Conservation (phyloP, 2,797 vertebrate species). For the Sternarchorhynchus goeldii region DNA sequence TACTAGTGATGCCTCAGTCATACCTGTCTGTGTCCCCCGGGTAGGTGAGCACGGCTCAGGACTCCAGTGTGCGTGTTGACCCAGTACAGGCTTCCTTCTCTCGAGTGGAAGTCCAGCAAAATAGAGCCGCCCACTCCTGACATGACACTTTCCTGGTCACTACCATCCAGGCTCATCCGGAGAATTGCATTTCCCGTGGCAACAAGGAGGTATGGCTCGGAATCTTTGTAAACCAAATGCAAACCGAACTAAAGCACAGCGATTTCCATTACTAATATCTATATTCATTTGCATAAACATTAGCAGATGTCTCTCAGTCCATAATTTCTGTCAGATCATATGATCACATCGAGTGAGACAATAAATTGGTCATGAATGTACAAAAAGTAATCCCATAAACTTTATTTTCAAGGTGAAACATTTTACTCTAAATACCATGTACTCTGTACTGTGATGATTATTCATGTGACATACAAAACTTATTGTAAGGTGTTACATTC, state of each 20-base stretch:
- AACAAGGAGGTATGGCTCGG: conserved; percentile 86
- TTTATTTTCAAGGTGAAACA: too few species aligned
- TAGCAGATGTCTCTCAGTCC: too few species aligned
- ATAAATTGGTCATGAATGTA: too few species aligned
- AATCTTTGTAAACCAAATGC: conserved; percentile 67
- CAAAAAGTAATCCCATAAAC: too few species aligned
- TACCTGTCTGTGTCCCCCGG: conserved; percentile 84
- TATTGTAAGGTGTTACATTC: too few species aligned
- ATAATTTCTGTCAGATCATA: too few species aligned
- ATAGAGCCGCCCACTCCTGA: conserved; percentile 74
- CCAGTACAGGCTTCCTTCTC: conserved; percentile 85
- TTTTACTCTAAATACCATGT: too few species aligned
- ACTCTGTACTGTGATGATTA: too few species aligned
- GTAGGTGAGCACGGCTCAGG: conserved; percentile 83
- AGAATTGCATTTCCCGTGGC: conserved; percentile 83
- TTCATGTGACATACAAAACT: too few species aligned
- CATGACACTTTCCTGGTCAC: conserved; percentile 75
- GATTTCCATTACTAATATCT: too few species aligned
- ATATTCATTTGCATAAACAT: too few species aligned
- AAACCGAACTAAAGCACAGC: not conserved
- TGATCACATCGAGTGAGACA: too few species aligned
- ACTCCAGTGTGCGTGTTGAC: conserved; percentile 77
- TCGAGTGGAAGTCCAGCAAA: conserved; percentile 84
- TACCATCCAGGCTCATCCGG: conserved; percentile 83
- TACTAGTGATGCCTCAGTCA: not conserved